These are phyloP conservation scores for Malaclemys terrapin DNA, from an alignment of 2,113 vertebrate genomes.

Conservation along the genomic window DNA sequence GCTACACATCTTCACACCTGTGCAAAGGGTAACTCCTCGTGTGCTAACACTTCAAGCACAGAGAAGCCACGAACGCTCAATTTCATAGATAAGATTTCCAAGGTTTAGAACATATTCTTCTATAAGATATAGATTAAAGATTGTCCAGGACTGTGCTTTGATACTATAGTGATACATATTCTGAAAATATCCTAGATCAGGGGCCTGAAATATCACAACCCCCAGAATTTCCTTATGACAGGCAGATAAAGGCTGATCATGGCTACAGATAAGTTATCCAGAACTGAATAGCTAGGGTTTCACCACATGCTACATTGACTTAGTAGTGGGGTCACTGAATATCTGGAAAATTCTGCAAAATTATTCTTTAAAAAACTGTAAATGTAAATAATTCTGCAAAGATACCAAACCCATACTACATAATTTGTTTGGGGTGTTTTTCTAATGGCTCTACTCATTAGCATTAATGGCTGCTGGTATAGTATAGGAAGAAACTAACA, in stretches of 20 bases:
- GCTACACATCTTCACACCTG: neutral
- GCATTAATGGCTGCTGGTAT: neutral
- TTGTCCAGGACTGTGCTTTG: neutral
- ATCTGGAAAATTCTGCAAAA: no score
- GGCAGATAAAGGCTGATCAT: neutral
- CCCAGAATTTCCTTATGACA: neutral
- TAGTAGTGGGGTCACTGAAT: no score
- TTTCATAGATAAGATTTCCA: neutral
- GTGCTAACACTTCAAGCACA: neutral
- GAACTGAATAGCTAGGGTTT: neutral
- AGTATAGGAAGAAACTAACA: neutral
- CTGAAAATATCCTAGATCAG: neutral
- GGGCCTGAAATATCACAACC: neutral
- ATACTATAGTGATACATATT: rapidly evolving
- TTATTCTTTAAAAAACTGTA: no score
- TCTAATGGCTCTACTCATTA: neutral
- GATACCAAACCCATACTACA: neutral
- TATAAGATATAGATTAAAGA: neutral
- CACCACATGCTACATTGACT: neutral
- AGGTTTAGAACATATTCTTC: neutral
- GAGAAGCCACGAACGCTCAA: neutral
- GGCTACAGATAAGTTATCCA: neutral
- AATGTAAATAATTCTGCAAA: no score
- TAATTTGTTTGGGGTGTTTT: neutral
- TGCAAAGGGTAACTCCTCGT: neutral